These are phyloP conservation scores for Cyanistes caeruleus DNA, from an alignment of 2,113 vertebrate species.

Conservation along the genomic window DNA sequence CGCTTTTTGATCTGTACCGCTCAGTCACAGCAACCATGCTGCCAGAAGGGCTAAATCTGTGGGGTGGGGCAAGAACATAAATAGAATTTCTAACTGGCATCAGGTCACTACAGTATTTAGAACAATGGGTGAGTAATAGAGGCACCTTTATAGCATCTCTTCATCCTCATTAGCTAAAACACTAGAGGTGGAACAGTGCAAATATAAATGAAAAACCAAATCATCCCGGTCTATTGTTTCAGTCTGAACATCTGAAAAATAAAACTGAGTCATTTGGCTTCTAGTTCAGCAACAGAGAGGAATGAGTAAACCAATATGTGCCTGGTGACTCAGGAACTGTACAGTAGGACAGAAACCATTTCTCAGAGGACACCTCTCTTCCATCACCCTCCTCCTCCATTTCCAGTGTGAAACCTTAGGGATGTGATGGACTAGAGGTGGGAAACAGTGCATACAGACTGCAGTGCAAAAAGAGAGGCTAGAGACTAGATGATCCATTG, in stretches of 20 bases:
- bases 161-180: background rate
- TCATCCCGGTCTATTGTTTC: background rate
- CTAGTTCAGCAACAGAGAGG: background rate
- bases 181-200: background rate
- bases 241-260: slow-evolving; percentile 22
- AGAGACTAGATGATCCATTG: background rate
- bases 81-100: slow-evolving; percentile 23
- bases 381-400: background rate
- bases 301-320: background rate
- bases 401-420: background rate
- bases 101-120: background rate
- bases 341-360: background rate
- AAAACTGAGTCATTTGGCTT: slow-evolving; percentile 8
- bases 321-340: background rate
- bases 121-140: background rate
- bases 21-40: slow-evolving; percentile 89
- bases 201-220: slow-evolving; percentile 24
- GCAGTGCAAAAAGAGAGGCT: background rate
- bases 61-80: slow-evolving; percentile 52
- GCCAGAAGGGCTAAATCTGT: slow-evolving; percentile 95
- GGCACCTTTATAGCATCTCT: background rate
- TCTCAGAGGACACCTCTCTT: background rate
- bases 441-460: background rate
- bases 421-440: background rate
- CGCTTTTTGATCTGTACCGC: slow-evolving; percentile 92